Conservation (phyloP, 2,888 invertebrate species). For the Amphipoea lucens region DNA sequence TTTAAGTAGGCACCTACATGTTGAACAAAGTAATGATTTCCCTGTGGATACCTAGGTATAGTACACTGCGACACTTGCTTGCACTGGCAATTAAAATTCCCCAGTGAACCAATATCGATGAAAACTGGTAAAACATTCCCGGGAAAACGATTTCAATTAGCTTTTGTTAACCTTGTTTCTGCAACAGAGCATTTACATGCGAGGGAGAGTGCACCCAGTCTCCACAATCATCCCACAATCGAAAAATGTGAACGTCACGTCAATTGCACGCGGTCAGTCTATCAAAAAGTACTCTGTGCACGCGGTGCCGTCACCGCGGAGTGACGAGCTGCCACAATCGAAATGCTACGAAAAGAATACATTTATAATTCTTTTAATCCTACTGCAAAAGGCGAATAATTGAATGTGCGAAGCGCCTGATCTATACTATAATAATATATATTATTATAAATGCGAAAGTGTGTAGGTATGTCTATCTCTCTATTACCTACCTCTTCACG, state of each 20-base stretch:
- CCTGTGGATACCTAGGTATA: no score
- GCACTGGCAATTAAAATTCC: not conserved
- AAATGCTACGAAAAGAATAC: not conserved
- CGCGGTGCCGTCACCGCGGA: not conserved
- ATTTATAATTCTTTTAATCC: not conserved
- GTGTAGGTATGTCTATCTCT: no score
- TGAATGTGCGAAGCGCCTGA: slow-evolving; percentile 10
- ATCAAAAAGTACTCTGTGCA: no score
- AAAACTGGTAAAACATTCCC: not conserved
- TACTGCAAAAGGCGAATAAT: not conserved
- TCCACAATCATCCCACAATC: not conserved
- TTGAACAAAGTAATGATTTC: not conserved
- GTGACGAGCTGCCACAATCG: not conserved
- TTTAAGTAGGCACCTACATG: not conserved
- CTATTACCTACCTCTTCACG: no score
- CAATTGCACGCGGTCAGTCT: not conserved
- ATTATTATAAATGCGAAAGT: no score
- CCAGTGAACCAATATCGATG: not conserved
- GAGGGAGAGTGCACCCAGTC: no score
- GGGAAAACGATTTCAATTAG: slow-evolving; percentile 7
- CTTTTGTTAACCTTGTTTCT: not conserved
- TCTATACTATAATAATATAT: no score
- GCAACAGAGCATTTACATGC: not conserved
- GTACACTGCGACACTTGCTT: not conserved
- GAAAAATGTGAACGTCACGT: not conserved